Evolutionary conservation across 2,113 vertebrate genomes (phyloP).

Genomic region (Gracilinanus agilis): DNA sequence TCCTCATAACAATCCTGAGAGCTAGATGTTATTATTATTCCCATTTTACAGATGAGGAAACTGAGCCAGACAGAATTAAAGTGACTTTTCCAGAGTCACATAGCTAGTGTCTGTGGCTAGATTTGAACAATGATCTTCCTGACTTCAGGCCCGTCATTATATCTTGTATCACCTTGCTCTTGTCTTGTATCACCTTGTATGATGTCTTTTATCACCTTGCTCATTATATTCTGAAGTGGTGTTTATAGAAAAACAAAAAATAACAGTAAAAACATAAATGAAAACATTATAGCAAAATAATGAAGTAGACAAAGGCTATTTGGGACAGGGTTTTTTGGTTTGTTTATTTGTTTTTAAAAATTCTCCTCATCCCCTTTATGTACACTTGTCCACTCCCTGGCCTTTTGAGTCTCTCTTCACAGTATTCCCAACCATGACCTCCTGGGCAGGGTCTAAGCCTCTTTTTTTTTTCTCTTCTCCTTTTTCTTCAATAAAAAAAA

Average conservation of each 20-base stretch:
- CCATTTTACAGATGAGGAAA: not conserved
- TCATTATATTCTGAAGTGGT: not conserved
- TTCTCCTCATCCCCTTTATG: not conserved
- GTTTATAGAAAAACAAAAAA: not conserved
- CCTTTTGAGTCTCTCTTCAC: not conserved
- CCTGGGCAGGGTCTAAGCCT: not conserved
- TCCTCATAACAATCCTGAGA: not conserved
- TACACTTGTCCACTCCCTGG: not conserved
- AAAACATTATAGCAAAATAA: not conserved
- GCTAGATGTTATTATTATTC: not conserved
- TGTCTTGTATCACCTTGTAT: not conserved
- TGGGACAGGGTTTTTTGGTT: no score
- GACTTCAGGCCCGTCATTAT: not conserved
- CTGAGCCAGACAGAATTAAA: not conserved
- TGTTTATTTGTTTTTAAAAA: not conserved
- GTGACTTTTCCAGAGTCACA: not conserved
- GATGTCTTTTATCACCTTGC: not conserved
- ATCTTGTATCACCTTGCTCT: not conserved
- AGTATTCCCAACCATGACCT: not conserved
- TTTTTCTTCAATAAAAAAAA: not conserved
- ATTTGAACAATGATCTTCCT: not conserved
- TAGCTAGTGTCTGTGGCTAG: not conserved
- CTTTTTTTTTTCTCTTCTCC: not conserved
- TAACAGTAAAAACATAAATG: not conserved
- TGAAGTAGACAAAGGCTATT: not conserved